Evolutionary conservation across 2,888 invertebrate genomes (phyloP).

Genomic region (Drosophila stalkeri): DNA sequence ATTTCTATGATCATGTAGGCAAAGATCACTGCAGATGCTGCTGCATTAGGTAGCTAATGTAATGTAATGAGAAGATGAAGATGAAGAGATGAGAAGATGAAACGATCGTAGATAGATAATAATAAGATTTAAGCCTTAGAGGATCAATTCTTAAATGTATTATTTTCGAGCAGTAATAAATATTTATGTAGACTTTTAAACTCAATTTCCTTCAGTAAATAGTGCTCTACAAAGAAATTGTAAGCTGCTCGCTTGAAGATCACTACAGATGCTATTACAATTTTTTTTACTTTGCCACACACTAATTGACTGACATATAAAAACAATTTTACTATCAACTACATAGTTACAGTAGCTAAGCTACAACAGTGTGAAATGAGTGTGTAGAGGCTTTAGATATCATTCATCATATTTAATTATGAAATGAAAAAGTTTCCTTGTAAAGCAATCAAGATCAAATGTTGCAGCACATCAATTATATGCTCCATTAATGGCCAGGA

Average conservation of each 20-base stretch:
- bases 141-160: not conserved
- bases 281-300: not conserved
- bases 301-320: not conserved
- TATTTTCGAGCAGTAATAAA: not conserved
- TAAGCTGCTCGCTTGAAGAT: not conserved
- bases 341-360: not conserved
- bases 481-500: slow-evolving; percentile 10
- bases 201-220: not conserved
- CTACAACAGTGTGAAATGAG: not conserved
- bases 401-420: slow-evolving; percentile 15
- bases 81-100: no score
- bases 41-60: no score
- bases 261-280: not conserved
- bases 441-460: slow-evolving; percentile 6
- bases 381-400: not conserved
- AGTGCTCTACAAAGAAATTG: not conserved
- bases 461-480: slow-evolving; percentile 10
- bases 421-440: not conserved
- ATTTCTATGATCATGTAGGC: no score
- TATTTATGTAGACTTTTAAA: not conserved
- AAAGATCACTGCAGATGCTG: no score
- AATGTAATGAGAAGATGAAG: no score
- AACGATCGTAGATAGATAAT: no score
- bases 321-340: not conserved
- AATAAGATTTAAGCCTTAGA: not conserved